Conservation (phyloP, 92 coral and sea anemone genomes). For the Desmophyllum pertusum region DNA sequence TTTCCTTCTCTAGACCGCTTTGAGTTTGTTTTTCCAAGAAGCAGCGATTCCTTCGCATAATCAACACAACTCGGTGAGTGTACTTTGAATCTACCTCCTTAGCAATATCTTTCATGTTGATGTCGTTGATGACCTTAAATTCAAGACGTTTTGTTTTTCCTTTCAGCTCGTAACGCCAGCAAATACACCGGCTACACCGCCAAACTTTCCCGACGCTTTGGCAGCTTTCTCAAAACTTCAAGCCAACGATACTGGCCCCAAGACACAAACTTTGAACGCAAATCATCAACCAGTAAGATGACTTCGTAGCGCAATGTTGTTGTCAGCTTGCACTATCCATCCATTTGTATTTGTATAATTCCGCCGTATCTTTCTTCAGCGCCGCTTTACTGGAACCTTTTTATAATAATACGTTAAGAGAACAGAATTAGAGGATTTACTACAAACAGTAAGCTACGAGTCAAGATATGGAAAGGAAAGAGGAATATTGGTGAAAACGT, state of each 20-base stretch:
- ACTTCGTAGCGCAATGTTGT: constrained; percentile 58
- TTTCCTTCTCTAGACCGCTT: constrained; percentile 81
- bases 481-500: not conserved
- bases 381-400: constrained; percentile 54
- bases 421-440: constrained; percentile 39
- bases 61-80: constrained; percentile 93
- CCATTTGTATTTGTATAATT: constrained; percentile 44
- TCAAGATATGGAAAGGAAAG: constrained; percentile 44
- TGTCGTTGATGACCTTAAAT: constrained; percentile 67
- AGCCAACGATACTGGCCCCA: constrained; percentile 84
- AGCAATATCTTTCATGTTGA: constrained; percentile 38
- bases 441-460: constrained; percentile 37
- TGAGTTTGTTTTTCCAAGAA: constrained; percentile 98
- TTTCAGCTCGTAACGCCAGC: constrained; percentile 99
- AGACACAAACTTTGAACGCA: constrained; percentile 69
- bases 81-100: constrained; percentile 25
- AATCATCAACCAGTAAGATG: constrained; percentile 87
- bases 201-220: constrained; percentile 98
- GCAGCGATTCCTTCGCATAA: constrained; percentile 98
- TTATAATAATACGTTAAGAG: constrained; percentile 39
- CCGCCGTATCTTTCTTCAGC: constrained; percentile 53
- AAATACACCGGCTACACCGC: constrained; percentile 99
- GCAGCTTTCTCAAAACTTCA: constrained; percentile 93
- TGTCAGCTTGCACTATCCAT: constrained; percentile 45
- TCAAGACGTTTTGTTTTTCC: constrained; percentile 24